A percentile compares a stretch with the other conserved stretches of the same genome.
Conservation (phyloP, 2,888 invertebrate species). For the Trisateles emortualis region DNA sequence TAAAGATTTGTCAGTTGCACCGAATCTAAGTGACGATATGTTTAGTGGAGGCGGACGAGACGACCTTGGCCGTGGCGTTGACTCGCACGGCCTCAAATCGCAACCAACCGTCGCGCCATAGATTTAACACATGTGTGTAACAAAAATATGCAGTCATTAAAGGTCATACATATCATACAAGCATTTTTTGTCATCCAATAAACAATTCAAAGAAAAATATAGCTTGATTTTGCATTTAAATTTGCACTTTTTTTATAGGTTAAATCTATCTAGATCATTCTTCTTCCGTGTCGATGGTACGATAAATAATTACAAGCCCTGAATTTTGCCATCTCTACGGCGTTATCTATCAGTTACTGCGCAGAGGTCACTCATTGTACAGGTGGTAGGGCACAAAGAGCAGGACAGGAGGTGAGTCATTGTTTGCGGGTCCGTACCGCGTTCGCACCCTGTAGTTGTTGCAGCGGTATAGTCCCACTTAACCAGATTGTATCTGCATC, state of each 20-base stretch:
- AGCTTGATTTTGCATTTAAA: not conserved
- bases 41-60: slow-evolving; percentile 60
- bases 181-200: not conserved
- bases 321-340: no score
- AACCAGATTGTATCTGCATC: no score
- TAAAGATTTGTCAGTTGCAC: slow-evolving; percentile 53
- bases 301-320: no score
- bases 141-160: slow-evolving; percentile 11
- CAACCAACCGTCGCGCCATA: slow-evolving; percentile 65
- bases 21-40: slow-evolving; percentile 52
- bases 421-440: no score
- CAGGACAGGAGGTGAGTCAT: no score
- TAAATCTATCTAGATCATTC: not conserved
- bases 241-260: not conserved
- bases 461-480: no score
- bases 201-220: not conserved
- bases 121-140: slow-evolving; percentile 50
- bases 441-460: no score
- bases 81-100: slow-evolving; percentile 76
- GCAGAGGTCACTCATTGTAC: no score
- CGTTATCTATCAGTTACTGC: no score
- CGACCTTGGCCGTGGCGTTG: slow-evolving; percentile 84
- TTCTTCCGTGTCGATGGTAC: no score
- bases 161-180: not conserved
- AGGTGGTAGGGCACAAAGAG: no score